phyloP scores from a whole-genome alignment of 2,797 vertebrate genomes.

The Labeo calbasu region DNA sequence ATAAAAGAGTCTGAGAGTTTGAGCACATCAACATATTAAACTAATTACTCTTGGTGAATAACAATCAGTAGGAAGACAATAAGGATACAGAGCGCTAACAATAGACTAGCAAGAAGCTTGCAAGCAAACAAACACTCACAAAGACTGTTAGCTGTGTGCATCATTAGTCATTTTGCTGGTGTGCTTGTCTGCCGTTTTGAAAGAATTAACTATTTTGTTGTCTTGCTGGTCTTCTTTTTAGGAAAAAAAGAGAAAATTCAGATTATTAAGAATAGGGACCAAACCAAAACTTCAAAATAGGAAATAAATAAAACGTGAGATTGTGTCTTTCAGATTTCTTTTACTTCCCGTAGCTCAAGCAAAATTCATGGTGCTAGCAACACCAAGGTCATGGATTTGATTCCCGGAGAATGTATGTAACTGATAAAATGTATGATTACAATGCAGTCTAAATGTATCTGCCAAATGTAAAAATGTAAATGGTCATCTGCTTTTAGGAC shows the following conservation, averaged over 20 bases:
- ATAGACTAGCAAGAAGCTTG: not conserved
- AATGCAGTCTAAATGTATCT: not conserved
- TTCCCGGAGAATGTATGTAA: not conserved
- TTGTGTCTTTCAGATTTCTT: not conserved
- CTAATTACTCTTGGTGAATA: slow-evolving; percentile 10
- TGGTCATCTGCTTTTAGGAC: not conserved
- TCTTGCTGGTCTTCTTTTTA: not conserved
- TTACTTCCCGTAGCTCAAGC: not conserved
- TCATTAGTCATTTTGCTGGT: not conserved
- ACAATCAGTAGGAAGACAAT: slow-evolving; percentile 1
- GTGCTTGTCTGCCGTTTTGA: not conserved
- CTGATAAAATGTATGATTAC: not conserved
- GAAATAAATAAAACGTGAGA: not conserved
- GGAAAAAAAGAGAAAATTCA: not conserved
- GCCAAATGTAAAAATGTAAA: not conserved
- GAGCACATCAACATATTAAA: not conserved
- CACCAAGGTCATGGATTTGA: not conserved
- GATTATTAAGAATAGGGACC: not conserved
- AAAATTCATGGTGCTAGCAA: not conserved
- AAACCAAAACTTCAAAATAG: not conserved
- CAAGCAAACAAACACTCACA: slow-evolving; percentile 4
- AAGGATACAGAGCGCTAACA: slow-evolving; percentile 13
- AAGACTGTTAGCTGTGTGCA: not conserved
- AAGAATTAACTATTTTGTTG: not conserved
- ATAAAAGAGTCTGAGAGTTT: not conserved